phyloP scores from a whole-genome alignment of 2,888 invertebrate species.

The Panopea generosa region DNA sequence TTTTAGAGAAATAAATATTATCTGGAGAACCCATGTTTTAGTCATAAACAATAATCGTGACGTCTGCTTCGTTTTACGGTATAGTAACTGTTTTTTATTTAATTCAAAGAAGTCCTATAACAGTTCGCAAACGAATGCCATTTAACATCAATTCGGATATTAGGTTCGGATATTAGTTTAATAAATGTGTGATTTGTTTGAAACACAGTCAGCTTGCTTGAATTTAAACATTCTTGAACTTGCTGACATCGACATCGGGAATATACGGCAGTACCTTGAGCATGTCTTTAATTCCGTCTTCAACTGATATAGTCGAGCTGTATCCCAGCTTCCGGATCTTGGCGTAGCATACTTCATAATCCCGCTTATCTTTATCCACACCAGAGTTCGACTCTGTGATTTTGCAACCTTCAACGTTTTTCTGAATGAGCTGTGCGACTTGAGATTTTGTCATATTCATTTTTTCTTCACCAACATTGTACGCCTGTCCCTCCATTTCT shows the following conservation, averaged over 20 bases:
- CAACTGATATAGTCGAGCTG: constrained; percentile 74
- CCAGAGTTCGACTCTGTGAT: constrained; percentile 74
- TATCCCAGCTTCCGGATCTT: constrained; percentile 80
- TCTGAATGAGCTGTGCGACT: constrained; percentile 77
- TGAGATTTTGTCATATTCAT: constrained; percentile 83
- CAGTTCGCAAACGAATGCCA: too few relatives aligned
- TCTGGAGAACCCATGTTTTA: too few relatives aligned
- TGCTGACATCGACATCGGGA: constrained; percentile 56
- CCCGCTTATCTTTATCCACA: constrained; percentile 82
- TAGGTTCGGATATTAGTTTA: too few relatives aligned
- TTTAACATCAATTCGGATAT: too few relatives aligned
- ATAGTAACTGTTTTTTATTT: too few relatives aligned
- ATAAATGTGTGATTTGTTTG: too few relatives aligned
- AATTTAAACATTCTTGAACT: constrained; percentile 65
- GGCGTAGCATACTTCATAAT: constrained; percentile 83
- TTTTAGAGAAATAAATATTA: too few relatives aligned
- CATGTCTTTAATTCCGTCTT: constrained; percentile 79
- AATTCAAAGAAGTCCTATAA: too few relatives aligned
- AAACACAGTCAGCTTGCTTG: too few relatives aligned
- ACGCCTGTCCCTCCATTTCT: constrained; percentile 81
- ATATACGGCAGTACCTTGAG: constrained; percentile 76
- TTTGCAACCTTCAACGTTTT: constrained; percentile 19
- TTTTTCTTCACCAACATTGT: constrained; percentile 83
- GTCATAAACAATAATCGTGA: too few relatives aligned
- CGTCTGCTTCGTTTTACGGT: too few relatives aligned